Evolutionary conservation across 2,888 invertebrate genomes (phyloP).

Genomic region (Pandemis heparana): DNA sequence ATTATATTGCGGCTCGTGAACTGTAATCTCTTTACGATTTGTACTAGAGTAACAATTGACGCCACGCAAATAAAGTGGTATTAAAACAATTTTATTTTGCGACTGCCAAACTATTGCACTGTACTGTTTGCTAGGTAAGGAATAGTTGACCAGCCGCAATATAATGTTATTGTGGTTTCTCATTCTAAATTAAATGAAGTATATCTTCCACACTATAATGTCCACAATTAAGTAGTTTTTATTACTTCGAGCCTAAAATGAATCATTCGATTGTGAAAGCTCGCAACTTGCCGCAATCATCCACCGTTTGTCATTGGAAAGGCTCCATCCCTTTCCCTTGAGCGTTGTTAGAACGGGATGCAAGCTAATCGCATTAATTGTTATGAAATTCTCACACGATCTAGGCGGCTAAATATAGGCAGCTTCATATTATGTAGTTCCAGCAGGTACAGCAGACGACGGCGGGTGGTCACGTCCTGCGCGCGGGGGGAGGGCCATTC

Average conservation of each 20-base stretch:
- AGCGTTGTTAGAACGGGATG: not conserved
- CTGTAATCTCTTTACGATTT: no score
- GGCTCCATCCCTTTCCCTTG: not conserved
- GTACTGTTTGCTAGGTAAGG: no score
- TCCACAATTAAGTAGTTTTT: no score
- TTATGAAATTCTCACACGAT: constrained; percentile 1
- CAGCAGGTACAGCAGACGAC: constrained; percentile 37
- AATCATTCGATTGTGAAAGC: not conserved
- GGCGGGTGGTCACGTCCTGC: constrained; percentile 46
- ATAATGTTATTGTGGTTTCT: no score
- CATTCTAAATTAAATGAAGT: no score
- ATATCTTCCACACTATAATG: no score
- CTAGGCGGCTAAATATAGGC: constrained; percentile 62
- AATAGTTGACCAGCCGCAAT: no score
- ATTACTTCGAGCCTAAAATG: not conserved
- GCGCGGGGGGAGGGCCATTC: constrained; percentile 70
- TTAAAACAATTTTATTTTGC: no score
- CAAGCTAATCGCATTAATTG: not conserved
- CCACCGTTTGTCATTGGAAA: not conserved
- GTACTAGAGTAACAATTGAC: no score
- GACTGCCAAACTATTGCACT: no score
- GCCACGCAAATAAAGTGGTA: no score
- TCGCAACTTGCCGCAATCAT: not conserved
- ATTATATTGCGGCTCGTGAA: no score
- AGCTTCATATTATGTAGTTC: constrained; percentile 39